Base-by-base conservation (phyloP, 2,888 invertebrate species). In the Cerceris rybyensis region DNA sequence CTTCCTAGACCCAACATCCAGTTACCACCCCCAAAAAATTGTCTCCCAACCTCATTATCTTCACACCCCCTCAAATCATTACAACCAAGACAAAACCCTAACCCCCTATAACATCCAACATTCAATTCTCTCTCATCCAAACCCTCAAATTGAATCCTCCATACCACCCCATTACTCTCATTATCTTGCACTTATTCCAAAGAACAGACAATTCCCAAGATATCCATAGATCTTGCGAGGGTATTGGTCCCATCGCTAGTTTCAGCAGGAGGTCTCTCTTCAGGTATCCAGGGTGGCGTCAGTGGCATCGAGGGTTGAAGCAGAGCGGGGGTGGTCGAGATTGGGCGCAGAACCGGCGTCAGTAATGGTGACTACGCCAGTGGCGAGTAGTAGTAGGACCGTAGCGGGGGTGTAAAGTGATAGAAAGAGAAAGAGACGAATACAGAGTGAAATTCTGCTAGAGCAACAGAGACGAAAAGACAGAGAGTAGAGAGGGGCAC, bases 291-390 rank as follows among this genome's bases (percentile, higher is more conserved):
- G 54, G 39, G n/a, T 50, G 11, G 50, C n/a, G 6, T 9, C 39
- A 14, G 41, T 9, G 55, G 9, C 9, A 55, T 6, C 7, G 58
- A 58, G 58, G 4, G 58, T 9, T 9, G 41, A 11, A n/a, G n/a
- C n/a, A n/a, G 39, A 41, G 41, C 4, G 16, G 66, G 60, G 66
- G 14, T 28, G 63, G 50, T 58, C 28, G 69, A 63, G 67, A 79
- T 66, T 73, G 79, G 79, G 79, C 73, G 79, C 79, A 74, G 79
- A 73, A 58, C 73, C 65, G 69, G 79, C 75, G 75, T 75, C 70
- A 75, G 80, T 75, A 70, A 74, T 79, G 79, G 80, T 80, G 80
- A 79, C 80, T 75, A 71, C 59, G 79, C 67, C 65, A 66, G 46
- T 54, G 72, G 74, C 60, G 49, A 66, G 68, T 58, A 58, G 46